Conservation (phyloP, 2,113 vertebrate species). For the Muntiacus reevesi region DNA sequence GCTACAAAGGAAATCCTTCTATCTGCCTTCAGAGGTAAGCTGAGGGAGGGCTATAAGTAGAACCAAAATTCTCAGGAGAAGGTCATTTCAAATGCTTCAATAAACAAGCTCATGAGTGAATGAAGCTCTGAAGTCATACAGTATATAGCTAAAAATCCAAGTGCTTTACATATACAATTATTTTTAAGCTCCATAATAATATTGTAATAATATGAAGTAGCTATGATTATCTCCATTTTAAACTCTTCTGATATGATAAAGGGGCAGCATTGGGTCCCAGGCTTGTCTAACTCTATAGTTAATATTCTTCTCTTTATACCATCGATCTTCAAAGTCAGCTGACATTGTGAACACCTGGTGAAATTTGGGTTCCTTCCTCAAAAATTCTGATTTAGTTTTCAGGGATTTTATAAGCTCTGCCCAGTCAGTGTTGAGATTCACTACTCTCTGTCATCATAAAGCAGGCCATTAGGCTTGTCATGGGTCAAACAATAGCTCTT, state of each 20-base stretch:
- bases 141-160: neutral
- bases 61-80: neutral
- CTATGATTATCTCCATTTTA: neutral
- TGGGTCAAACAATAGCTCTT: neutral
- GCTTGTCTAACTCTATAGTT: neutral
- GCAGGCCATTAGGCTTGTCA: neutral
- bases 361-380: neutral
- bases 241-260: neutral
- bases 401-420: neutral
- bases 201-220: neutral
- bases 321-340: neutral
- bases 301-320: neutral
- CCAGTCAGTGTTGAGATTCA: neutral
- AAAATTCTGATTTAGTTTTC: neutral
- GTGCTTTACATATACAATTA: neutral
- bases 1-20: neutral
- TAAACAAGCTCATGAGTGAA: neutral
- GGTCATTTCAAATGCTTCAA: neutral
- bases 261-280: neutral
- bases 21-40: neutral
- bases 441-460: neutral
- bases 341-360: neutral
- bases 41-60: neutral
- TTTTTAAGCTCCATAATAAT: neutral
- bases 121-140: neutral